Base-by-base conservation (phyloP, 2,113 vertebrate genomes). In the Megaceryle torquata region DNA sequence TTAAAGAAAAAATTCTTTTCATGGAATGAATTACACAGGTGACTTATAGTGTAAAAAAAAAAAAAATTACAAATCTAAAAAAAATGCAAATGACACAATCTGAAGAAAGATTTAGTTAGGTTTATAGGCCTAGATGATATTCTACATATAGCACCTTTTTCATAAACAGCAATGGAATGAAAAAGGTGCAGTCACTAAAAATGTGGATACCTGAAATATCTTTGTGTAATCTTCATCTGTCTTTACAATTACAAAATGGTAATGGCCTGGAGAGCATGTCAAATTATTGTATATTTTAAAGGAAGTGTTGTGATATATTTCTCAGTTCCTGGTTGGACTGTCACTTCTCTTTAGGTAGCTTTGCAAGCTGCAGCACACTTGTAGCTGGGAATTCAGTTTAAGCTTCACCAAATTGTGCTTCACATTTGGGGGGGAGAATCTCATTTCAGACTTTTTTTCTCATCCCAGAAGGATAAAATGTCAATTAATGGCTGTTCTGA, bases 11-110 rank as follows among this genome's bases (percentile, higher is more conserved):
- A 33, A 92, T 6, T 25, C 31, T 78, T 94, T 85, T 72, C 29
- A 51, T 48, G 21, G 46, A 75, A 37, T 46, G 53, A 89, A 84
- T 88, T 68, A 41, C 78, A 83, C 44, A 70, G 81, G 57, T 91
- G 91, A 64, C 53, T 92, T 41, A 21, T 13, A 57, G 54, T 63
- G 82, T 56, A 77, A 96, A 79, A 71, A 80, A 63, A 54, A n/a
- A 85, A 77, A 96, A 79, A 71, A 80, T 59, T 50, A n/a, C 82
- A 94, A 94, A 57, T 54, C 19, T 20, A 46, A 60, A 74, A 95
- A 79, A 68, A 82, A 61, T 54, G 18, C n/a, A 84, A 91, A 70
- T 70, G 21, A 18, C 3, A 31, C 57, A 67, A 57, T 16, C 26
- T 50, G 68, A 89, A 68, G 86, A 37, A 57, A 91, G 8, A 57